A percentile compares a stretch with the other conserved stretches of the same genome.
These are phyloP conservation scores for Clivina fossor DNA, from an alignment of 2,888 invertebrate species.

Conservation along the genomic window DNA sequence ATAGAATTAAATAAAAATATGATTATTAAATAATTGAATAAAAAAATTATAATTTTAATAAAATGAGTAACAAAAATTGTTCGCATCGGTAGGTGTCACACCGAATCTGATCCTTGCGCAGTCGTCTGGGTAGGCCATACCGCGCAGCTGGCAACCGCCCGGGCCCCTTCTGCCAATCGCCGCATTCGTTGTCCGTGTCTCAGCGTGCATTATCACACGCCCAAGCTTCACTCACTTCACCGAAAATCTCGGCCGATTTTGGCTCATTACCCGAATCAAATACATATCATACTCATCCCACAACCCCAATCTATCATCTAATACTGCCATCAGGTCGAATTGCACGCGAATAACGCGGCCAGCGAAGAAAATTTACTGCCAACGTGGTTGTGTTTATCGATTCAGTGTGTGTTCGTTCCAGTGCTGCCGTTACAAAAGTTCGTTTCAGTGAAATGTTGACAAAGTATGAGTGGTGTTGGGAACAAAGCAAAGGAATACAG, in stretches of 20 bases:
- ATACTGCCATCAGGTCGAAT: neutral
- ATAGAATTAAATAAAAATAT: too few relatives aligned
- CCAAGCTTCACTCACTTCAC: slow-evolving; percentile 30
- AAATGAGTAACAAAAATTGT: too few relatives aligned
- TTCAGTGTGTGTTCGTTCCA: neutral
- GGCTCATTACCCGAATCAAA: slow-evolving; percentile 13
- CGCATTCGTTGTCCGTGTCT: slow-evolving; percentile 39
- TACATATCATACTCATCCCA: slow-evolving; percentile 1
- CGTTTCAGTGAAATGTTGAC: too few relatives aligned
- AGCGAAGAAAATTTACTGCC: neutral
- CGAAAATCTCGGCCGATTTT: slow-evolving; percentile 31
- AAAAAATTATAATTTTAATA: too few relatives aligned
- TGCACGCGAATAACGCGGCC: too few relatives aligned
- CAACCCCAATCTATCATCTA: slow-evolving; percentile 4
- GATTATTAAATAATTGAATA: too few relatives aligned
- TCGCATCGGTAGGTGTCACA: too few relatives aligned
- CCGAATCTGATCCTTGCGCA: slow-evolving; percentile 36
- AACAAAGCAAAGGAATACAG: slow-evolving; percentile 8
- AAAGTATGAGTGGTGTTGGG: neutral
- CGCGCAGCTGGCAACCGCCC: slow-evolving; percentile 31
- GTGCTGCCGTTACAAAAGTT: too few relatives aligned
- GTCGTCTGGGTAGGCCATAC: slow-evolving; percentile 47
- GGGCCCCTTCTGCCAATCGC: slow-evolving; percentile 41
- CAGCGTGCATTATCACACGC: slow-evolving; percentile 35
- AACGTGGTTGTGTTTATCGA: neutral